Percentiles rank a stretch among this genome's conserved stretches.
phyloP scores from a whole-genome alignment of 2,113 vertebrate species.

The Rhabdomys dilectus region DNA sequence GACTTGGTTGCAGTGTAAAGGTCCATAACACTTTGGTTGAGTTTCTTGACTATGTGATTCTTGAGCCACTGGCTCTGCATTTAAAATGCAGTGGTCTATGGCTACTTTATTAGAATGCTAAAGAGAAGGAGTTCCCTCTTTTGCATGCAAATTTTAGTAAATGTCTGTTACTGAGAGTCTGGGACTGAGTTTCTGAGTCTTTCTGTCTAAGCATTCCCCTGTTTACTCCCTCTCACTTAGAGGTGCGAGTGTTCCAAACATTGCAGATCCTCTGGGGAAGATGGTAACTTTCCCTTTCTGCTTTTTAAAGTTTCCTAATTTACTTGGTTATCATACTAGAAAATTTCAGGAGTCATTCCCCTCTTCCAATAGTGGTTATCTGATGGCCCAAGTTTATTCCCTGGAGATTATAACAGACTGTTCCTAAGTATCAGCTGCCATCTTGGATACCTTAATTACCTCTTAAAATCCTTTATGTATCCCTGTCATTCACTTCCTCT shows the following conservation, averaged over 20 bases:
- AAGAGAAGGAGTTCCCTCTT: neutral
- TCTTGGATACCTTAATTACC: neutral
- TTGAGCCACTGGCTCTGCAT: neutral
- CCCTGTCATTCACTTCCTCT: neutral
- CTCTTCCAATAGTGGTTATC: neutral
- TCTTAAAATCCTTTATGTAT: slow-evolving; percentile 8
- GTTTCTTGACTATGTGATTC: neutral
- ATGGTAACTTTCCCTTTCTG: neutral
- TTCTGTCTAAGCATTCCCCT: neutral
- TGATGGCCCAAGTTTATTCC: neutral
- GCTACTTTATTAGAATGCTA: no score
- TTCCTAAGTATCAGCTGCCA: neutral
- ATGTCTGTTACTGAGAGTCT: neutral
- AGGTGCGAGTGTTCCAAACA: neutral
- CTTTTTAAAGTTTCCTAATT: neutral
- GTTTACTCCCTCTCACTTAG: neutral
- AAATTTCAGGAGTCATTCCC: neutral
- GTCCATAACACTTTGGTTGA: neutral
- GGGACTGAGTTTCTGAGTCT: neutral
- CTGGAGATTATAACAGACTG: neutral
- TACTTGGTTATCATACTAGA: neutral
- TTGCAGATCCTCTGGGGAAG: neutral
- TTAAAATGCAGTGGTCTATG: neutral
- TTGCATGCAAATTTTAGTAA: neutral
- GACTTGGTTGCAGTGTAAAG: neutral